Conservation (phyloP, 1,140 invertebrate genomes). For the Bombus confusus region DNA sequence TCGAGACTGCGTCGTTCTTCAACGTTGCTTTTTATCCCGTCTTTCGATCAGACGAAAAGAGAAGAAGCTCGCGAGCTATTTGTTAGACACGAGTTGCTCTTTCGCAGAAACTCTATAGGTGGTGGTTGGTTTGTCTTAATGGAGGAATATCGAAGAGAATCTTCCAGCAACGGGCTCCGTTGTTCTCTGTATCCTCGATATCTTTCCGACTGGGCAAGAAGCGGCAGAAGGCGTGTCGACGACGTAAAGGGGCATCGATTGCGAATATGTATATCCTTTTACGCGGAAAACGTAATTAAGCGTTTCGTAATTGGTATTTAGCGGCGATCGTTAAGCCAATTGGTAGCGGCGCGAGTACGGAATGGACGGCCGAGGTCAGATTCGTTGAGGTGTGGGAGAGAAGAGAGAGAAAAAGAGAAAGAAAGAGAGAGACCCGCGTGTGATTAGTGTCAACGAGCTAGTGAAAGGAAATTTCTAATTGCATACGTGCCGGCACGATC, state of each 20-base stretch:
- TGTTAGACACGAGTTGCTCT: background rate
- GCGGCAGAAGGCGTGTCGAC: background rate
- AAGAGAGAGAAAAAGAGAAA: background rate
- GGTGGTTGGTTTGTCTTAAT: background rate
- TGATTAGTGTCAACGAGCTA: conserved; percentile 67
- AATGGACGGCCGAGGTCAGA: conserved; percentile 43
- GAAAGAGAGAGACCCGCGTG: conserved; percentile 16
- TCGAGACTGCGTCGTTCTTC: conserved; percentile 22
- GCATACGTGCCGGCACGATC: conserved; percentile 35
- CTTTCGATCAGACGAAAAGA: background rate
- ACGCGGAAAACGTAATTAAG: conserved; percentile 58
- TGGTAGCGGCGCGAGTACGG: background rate
- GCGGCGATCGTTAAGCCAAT: conserved; percentile 53
- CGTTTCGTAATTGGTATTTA: conserved; percentile 65
- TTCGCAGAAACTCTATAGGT: background rate
- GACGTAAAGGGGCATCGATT: conserved; percentile 33
- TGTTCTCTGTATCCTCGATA: background rate
- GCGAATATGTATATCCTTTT: conserved; percentile 57
- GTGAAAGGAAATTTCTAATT: conserved; percentile 71
- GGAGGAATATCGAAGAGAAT: background rate
- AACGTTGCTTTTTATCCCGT: background rate
- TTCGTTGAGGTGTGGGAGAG: conserved; percentile 46
- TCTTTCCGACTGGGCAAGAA: background rate
- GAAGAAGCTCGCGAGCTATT: background rate
- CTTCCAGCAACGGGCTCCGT: background rate